Conservation (phyloP, 2,797 vertebrate genomes). For the Sebastes minor region DNA sequence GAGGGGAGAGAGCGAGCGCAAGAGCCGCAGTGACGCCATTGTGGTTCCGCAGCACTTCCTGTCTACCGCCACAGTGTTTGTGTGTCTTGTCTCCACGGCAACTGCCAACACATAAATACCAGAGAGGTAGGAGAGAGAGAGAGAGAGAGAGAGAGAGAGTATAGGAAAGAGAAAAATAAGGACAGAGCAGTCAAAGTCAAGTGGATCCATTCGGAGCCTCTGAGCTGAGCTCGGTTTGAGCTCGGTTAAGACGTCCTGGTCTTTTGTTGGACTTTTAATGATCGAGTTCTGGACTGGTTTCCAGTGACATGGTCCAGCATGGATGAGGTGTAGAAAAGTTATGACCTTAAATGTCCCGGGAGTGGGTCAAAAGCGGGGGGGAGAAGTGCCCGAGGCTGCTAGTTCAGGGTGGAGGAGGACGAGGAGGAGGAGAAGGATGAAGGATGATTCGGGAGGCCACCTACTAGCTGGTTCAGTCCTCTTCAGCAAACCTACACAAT, state of each 20-base stretch:
- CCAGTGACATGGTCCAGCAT: slow-evolving; percentile 29
- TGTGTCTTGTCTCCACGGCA: slow-evolving; percentile 83
- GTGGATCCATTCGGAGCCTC: slow-evolving; percentile 67
- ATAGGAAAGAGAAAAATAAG: slow-evolving; percentile 57
- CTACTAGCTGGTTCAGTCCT: slow-evolving; percentile 6
- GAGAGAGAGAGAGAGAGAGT: slow-evolving; percentile 19
- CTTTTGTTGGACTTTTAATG: slow-evolving; percentile 53
- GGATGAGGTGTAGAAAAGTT: slow-evolving; percentile 51
- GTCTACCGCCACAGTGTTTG: slow-evolving; percentile 86
- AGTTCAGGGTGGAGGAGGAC: slow-evolving; percentile 45
- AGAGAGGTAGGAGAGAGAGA: slow-evolving; percentile 51
- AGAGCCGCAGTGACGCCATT: slow-evolving; percentile 88
- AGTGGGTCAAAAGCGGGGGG: slow-evolving; percentile 15
- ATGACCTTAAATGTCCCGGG: slow-evolving; percentile 61
- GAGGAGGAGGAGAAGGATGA: slow-evolving; percentile 22
- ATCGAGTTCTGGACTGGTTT: slow-evolving; percentile 43
- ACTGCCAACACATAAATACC: slow-evolving; percentile 86
- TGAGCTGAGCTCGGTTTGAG: slow-evolving; percentile 31
- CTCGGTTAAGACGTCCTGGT: slow-evolving; percentile 17
- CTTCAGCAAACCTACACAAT: background rate
- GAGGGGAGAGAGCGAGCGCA: slow-evolving; percentile 61
- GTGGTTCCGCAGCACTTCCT: slow-evolving; percentile 88
- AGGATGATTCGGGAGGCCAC: slow-evolving; percentile 24
- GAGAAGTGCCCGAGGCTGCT: background rate
- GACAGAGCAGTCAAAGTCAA: slow-evolving; percentile 70